These are phyloP conservation scores for Psettodes erumei DNA, from an alignment of 2,113 vertebrate species.

Conservation along the genomic window DNA sequence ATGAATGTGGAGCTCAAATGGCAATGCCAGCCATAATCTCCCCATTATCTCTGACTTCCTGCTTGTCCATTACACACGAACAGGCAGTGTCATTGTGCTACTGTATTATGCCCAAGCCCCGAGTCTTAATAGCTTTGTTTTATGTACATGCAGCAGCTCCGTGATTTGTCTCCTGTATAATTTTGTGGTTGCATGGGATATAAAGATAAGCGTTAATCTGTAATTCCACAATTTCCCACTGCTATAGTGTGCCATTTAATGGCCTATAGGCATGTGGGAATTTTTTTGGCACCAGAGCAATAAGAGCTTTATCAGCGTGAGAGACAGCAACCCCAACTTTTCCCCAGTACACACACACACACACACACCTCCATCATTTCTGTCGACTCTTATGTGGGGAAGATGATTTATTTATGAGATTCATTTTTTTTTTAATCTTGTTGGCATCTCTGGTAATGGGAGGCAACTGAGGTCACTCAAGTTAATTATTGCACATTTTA, in stretches of 20 bases:
- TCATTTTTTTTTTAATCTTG: slow-evolving; percentile 16
- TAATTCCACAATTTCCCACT: slow-evolving; percentile 61
- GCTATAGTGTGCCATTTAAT: slow-evolving; percentile 60
- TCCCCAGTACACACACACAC: background rate
- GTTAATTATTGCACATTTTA: slow-evolving; percentile 1
- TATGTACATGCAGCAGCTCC: slow-evolving; percentile 67
- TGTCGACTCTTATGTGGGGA: background rate
- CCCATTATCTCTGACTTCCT: slow-evolving; percentile 69
- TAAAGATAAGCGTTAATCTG: slow-evolving; percentile 76
- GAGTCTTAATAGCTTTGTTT: slow-evolving; percentile 76
- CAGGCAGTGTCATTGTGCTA: slow-evolving; percentile 58
- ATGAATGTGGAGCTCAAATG: slow-evolving; percentile 52
- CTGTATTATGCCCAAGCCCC: slow-evolving; percentile 56
- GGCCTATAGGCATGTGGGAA: slow-evolving; percentile 54
- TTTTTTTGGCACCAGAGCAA: slow-evolving; percentile 9
- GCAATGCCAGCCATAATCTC: slow-evolving; percentile 55
- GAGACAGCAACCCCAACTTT: background rate
- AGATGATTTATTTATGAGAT: slow-evolving; percentile 8
- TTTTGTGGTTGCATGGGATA: slow-evolving; percentile 68
- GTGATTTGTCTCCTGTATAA: slow-evolving; percentile 68
- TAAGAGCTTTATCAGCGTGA: slow-evolving; percentile 28
- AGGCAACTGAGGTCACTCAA: background rate
- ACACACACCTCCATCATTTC: slow-evolving; percentile 14
- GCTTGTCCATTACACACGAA: slow-evolving; percentile 61
- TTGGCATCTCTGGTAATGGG: slow-evolving; percentile 1